These are phyloP conservation scores for Amphilophus citrinellus DNA, from an alignment of 2,113 vertebrate genomes.

Conservation along the genomic window DNA sequence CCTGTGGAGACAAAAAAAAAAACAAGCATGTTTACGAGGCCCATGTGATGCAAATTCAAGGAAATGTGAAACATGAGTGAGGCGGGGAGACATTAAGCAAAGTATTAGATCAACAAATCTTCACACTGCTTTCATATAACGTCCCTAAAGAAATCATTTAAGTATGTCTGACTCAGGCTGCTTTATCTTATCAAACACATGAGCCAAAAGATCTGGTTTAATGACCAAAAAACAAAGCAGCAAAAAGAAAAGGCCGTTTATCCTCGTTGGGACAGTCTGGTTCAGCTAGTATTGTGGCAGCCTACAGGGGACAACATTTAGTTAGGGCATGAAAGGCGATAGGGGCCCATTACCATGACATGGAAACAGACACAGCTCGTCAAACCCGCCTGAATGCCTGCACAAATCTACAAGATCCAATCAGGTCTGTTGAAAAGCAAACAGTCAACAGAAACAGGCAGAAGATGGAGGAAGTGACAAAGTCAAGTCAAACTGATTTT, in stretches of 20 bases:
- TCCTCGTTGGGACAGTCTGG: neutral
- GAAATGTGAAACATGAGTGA: neutral
- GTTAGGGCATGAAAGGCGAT: neutral
- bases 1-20: conserved; percentile 77
- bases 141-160: neutral
- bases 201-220: neutral
- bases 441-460: too few relatives aligned
- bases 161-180: neutral
- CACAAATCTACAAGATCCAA: neutral
- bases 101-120: neutral
- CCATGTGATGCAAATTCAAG: fast-evolving
- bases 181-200: neutral
- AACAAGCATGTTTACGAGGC: neutral
- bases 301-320: neutral
- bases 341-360: neutral
- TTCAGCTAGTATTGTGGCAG: neutral
- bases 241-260: neutral
- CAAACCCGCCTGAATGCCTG: neutral
- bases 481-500: neutral
- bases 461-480: neutral
- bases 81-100: neutral
- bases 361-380: neutral
- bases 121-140: neutral
- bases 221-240: neutral
- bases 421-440: neutral